phyloP scores from a whole-genome alignment of 2,113 vertebrate genomes.

The Monopterus albus region DNA sequence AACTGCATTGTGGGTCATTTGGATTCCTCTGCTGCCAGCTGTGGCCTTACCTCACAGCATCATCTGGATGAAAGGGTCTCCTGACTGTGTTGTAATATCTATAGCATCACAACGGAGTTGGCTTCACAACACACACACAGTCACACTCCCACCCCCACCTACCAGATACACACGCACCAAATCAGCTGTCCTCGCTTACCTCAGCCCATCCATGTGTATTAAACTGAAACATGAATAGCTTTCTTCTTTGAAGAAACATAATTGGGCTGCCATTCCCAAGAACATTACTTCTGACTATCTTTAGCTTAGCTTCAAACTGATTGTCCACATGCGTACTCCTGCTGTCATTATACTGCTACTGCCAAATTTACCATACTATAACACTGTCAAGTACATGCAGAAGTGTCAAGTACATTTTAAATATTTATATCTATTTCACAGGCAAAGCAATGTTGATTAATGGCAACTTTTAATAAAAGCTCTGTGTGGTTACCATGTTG shows the following conservation, averaged over 20 bases:
- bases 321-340: conserved; percentile 52
- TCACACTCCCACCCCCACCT: conserved; percentile 10
- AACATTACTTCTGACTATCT: conserved; percentile 63
- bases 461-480: conserved; percentile 15
- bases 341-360: conserved; percentile 44
- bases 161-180: conserved; percentile 33
- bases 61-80: conserved; percentile 38
- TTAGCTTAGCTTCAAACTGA: conserved; percentile 53
- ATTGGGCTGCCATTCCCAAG: conserved; percentile 51
- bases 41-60: conserved; percentile 57
- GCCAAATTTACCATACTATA: conserved; percentile 22
- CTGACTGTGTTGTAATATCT: conserved; percentile 36
- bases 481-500: conserved; percentile 28
- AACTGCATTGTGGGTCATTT: conserved; percentile 76
- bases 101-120: conserved; percentile 46
- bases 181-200: conserved; percentile 56
- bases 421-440: conserved; percentile 1
- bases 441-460: conserved; percentile 21
- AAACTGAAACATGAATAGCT: conserved; percentile 68
- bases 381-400: not conserved
- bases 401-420: not conserved
- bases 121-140: conserved; percentile 13
- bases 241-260: conserved; percentile 59
- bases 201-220: conserved; percentile 67
- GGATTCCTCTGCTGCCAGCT: conserved; percentile 69